Base-by-base conservation (phyloP, 2,113 vertebrate species). In the Anhinga rufa region DNA sequence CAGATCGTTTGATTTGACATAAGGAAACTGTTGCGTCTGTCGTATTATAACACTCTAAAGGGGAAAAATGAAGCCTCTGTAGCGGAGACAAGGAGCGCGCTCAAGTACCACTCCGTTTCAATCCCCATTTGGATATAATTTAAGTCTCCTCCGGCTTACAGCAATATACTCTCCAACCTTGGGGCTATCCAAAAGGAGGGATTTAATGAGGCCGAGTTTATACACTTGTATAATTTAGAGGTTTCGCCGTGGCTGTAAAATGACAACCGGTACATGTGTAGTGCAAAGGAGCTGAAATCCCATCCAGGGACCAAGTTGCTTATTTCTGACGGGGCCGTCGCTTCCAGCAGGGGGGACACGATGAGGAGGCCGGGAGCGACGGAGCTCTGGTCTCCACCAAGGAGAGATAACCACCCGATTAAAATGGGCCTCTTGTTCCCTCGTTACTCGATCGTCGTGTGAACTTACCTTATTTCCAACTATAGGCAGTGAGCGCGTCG, bases 341-440 rank as follows among this genome's bases (percentile, higher is more conserved):
- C 98, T 98, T 98, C 98, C 93, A 93, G 95, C 89, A 95, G 96
- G 84, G 96, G 94, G 95, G 94, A 97, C 95, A 98, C 97, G 98
- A 97, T 97, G 95, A 95, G 92, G 75, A 94, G 97, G 96, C 96
- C 97, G 93, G 97, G 95, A 98, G 98, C 97, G 89, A 98, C 94
- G 97, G 98, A 98, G 98, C 98, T 98, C 98, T 99, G 98, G 98
- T 98, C 98, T 98, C 98, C 97, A 97, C 97, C 98, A 98, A 98
- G 98, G 98, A 98, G 98, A 99, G 98, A 99, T 98, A 98, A 98
- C 98, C 98, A 98, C 98, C 98, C 98, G 98, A 98, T 98, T 98
- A 98, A 99, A 99, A 99, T 98, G 98, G 97, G 97, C 97, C 97
- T 98, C 98, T 99, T 99, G 99, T 99, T 99, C 98, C 98, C 98